Conservation (phyloP, 2,113 vertebrate species). For the Verasper variegatus region DNA sequence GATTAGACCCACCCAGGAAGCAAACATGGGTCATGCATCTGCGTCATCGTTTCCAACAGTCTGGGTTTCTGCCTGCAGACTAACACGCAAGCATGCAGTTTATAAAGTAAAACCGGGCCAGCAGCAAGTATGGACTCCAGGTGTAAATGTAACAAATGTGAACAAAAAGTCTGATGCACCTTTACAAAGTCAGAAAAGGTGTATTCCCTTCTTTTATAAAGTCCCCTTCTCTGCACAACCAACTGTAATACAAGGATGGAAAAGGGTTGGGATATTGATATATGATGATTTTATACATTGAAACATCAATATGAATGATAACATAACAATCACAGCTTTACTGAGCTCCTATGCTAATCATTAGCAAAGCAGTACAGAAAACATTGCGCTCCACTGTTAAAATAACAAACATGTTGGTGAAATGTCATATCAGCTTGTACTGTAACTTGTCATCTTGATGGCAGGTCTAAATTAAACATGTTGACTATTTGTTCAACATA, state of each 20-base stretch:
- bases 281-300: neutral
- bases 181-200: neutral
- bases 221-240: no score
- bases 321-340: neutral
- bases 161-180: neutral
- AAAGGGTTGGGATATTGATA: no score
- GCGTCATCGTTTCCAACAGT: neutral
- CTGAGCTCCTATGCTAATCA: neutral
- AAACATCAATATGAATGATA: neutral
- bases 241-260: no score
- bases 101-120: neutral
- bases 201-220: conserved; percentile 17
- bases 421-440: neutral
- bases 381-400: neutral
- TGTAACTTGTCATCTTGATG: neutral
- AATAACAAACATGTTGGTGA: neutral
- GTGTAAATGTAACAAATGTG: neutral
- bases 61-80: neutral
- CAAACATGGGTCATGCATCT: neutral
- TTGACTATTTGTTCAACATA: neutral
- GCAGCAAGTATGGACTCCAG: neutral
- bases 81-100: neutral
- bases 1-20: neutral
- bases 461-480: neutral
- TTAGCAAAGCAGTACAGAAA: neutral